Evolutionary conservation across 2,797 vertebrate species (phyloP).

Genomic region (Diceros bicornis): DNA sequence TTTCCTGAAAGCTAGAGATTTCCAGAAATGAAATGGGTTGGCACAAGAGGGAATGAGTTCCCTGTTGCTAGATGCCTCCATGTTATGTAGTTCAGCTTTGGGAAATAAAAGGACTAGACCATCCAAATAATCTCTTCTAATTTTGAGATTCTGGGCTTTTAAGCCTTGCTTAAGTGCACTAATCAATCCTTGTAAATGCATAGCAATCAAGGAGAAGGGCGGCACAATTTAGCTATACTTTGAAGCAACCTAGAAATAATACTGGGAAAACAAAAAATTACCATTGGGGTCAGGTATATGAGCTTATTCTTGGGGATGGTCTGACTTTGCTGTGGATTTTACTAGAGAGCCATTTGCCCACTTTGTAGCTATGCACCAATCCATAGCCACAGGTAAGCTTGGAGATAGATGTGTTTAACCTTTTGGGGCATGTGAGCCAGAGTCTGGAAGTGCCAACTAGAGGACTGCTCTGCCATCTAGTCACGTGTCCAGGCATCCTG

Average conservation of each 20-base stretch:
- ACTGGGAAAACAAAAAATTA: background rate
- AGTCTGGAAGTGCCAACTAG: background rate
- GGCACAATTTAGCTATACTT: background rate
- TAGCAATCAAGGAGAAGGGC: background rate
- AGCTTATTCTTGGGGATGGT: background rate
- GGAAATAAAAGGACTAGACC: background rate
- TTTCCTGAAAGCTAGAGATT: background rate
- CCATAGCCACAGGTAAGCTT: background rate
- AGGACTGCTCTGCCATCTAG: background rate
- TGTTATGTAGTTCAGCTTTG: background rate
- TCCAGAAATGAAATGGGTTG: background rate
- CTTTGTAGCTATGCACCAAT: background rate
- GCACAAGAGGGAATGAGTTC: background rate
- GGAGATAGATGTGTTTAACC: background rate
- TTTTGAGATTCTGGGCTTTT: background rate
- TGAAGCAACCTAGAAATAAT: background rate
- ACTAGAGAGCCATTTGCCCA: background rate
- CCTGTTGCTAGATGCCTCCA: background rate
- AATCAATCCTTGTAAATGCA: background rate
- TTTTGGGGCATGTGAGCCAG: background rate
- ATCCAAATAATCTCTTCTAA: background rate
- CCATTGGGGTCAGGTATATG: background rate
- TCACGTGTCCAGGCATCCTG: background rate
- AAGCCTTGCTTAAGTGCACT: background rate
- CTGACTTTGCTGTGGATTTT: slow-evolving; percentile 12